Evolutionary conservation across 2,113 vertebrate species (phyloP).

Genomic region (Copsychus sechellarum): DNA sequence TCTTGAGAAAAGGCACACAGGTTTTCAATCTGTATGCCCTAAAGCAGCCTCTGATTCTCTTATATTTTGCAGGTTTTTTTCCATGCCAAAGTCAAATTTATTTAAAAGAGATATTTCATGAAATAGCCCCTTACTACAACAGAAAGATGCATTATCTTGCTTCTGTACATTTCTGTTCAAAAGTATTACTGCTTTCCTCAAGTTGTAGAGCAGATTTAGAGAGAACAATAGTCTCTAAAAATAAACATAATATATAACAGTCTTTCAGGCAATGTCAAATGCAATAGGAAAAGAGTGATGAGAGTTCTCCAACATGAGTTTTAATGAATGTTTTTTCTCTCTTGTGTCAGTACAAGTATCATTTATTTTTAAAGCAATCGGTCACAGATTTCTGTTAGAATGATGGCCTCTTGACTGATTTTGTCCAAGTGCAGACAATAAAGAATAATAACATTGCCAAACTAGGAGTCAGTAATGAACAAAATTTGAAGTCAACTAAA

Average conservation of each 20-base stretch:
- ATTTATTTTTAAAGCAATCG: slow-evolving; percentile 68
- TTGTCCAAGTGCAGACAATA: slow-evolving; percentile 59
- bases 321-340: slow-evolving; percentile 68
- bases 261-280: slow-evolving; percentile 67
- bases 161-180: slow-evolving; percentile 22
- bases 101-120: not conserved
- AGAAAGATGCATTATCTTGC: not conserved
- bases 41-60: not conserved
- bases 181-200: slow-evolving; percentile 26
- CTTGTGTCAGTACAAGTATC: slow-evolving; percentile 50
- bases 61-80: not conserved
- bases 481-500: slow-evolving; percentile 50
- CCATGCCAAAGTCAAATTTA: not conserved
- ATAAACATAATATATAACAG: slow-evolving; percentile 70
- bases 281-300: slow-evolving; percentile 64
- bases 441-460: slow-evolving; percentile 50
- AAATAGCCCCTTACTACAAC: not conserved
- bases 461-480: slow-evolving; percentile 25
- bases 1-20: slow-evolving; percentile 4
- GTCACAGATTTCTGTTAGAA: slow-evolving; percentile 61
- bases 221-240: slow-evolving; percentile 71
- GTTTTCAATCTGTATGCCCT: not conserved
- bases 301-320: slow-evolving; percentile 58
- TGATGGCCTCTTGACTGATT: slow-evolving; percentile 63
- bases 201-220: slow-evolving; percentile 40